Conservation (phyloP, 2,888 invertebrate species). For the Tetranychus piercei region DNA sequence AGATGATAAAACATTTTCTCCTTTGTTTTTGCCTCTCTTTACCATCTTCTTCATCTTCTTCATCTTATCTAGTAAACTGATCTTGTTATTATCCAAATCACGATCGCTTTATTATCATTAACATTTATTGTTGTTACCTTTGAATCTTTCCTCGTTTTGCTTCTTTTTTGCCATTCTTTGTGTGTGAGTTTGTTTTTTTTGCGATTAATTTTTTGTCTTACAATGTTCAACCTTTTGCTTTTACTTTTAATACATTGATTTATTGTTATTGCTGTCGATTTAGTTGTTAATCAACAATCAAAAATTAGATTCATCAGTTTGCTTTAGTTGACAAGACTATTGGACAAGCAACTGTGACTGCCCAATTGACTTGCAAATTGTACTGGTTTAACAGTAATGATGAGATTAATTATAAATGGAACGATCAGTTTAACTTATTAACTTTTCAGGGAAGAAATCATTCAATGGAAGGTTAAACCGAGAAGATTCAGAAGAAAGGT, state of each 20-base stretch:
- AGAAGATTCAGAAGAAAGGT: background rate
- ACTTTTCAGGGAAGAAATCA: background rate
- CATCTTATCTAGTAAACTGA: background rate
- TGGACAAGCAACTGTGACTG: too few species aligned
- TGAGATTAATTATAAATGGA: too few species aligned
- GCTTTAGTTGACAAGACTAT: too few species aligned
- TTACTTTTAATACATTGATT: too few species aligned
- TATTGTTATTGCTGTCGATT: too few species aligned
- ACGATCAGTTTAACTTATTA: too few species aligned
- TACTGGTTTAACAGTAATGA: too few species aligned
- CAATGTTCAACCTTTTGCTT: too few species aligned
- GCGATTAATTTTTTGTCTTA: background rate
- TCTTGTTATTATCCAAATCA: constrained; percentile 1
- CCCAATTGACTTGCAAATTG: too few species aligned
- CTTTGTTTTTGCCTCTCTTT: background rate
- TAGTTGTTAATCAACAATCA: too few species aligned
- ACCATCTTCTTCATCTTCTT: background rate
- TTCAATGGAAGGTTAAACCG: background rate
- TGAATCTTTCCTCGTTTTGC: background rate
- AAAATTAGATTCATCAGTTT: too few species aligned
- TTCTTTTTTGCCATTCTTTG: background rate
- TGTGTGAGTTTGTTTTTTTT: background rate
- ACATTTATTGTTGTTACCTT: background rate
- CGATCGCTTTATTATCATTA: background rate
- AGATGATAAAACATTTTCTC: background rate